Base-by-base conservation (phyloP, 2,888 invertebrate genomes). In the Andrena fulva region DNA sequence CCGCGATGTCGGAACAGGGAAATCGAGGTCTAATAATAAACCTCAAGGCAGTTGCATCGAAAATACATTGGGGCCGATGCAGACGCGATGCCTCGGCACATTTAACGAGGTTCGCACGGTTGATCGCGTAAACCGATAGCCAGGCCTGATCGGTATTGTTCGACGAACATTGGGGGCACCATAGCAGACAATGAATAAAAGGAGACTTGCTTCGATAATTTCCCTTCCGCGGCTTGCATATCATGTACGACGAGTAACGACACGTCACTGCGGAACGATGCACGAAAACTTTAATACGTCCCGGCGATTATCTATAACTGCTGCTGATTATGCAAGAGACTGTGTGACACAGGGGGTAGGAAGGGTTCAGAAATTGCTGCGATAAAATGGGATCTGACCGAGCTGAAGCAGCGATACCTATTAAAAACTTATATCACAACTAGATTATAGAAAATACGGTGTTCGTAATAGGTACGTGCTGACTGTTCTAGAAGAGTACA, bases 41-140 rank as follows among this genome's bases (percentile, higher is more conserved):
- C 27, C 29, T 75, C 72, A 71, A 74, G 73, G 81, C 62, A n/a
- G 67, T 48, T 62, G 79, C 85, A 82, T 85, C 79, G 50, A 82
- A 86, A 86, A 86, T 79, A 87, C 72, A 77, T 80, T 68, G 52
- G 70, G 69, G 59, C 71, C 73, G 74, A 72, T 82, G 67, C 82
- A 75, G 70, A 64, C 54, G 60, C 76, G 52, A 62, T 59, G 54
- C 74, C 69, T 66, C 63, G 62, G 24, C 29, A 69, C 52, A 59
- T 72, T 62, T 60, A 62, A 56, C 60, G 63, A 70, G 71, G 64
- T 66, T 68, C 68, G 42, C 42, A 69, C 27, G 52, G 56, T 63
- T 67, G 72, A 80, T 67, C 77, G n/a, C 52, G 29, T 60, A 67
- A 82, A 79, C 71, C 42, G 48, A 69, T 59, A 54, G 64, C 56